These are phyloP conservation scores for Baronia brevicornis DNA, from an alignment of 2,888 invertebrate species.

Conservation along the genomic window DNA sequence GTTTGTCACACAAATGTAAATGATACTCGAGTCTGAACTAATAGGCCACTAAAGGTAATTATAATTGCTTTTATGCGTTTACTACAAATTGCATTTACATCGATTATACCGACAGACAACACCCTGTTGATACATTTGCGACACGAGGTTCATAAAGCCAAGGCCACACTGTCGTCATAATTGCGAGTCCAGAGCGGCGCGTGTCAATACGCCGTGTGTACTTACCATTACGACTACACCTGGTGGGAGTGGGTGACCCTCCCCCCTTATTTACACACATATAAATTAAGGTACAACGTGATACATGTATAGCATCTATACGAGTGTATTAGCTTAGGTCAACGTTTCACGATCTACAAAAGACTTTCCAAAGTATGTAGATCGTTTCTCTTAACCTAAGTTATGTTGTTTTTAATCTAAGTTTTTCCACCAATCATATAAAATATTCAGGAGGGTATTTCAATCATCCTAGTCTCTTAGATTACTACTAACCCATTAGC, in stretches of 20 bases:
- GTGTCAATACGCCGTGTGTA: slow-evolving; percentile 23
- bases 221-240: slow-evolving; percentile 20
- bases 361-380: no score
- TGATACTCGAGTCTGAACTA: no score
- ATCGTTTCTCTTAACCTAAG: no score
- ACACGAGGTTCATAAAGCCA: slow-evolving; percentile 10
- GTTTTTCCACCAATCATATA: no score
- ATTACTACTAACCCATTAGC: no score
- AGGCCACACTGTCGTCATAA: slow-evolving; percentile 11
- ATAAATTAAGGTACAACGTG: not conserved
- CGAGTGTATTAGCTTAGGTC: slow-evolving; percentile 1
- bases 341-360: not conserved
- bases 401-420: no score
- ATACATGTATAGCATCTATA: not conserved
- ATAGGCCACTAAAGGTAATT: no score
- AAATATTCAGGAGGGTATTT: no score
- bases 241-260: slow-evolving; percentile 4
- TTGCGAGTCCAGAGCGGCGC: slow-evolving; percentile 15
- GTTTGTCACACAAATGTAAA: no score
- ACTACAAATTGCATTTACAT: no score
- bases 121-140: not conserved
- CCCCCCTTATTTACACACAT: slow-evolving; percentile 5
- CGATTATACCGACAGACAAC: slow-evolving; percentile 1
- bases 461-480: no score
- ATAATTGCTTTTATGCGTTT: no score